Evolutionary conservation across 2,888 invertebrate genomes (phyloP).

Genomic region (Archips xylosteana): DNA sequence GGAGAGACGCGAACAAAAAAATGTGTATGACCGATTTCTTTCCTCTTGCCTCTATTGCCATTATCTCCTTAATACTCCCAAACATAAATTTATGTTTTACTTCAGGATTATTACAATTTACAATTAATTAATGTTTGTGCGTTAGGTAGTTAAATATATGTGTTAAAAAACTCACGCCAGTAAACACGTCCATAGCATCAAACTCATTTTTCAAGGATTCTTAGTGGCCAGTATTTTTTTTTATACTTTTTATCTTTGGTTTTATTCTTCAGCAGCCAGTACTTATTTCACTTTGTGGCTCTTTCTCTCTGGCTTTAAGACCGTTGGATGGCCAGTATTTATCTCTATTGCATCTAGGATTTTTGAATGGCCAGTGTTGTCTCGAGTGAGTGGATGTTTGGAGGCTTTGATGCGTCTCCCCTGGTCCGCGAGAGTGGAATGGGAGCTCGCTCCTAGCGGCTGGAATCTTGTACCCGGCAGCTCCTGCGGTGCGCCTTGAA

Average conservation of each 20-base stretch:
- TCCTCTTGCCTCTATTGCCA: too few species aligned
- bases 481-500: constrained; percentile 76
- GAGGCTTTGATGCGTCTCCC: constrained; percentile 54
- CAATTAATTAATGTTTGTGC: too few species aligned
- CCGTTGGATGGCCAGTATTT: not conserved
- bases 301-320: not conserved
- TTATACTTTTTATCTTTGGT: not conserved
- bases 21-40: too few species aligned
- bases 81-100: too few species aligned
- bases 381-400: constrained; percentile 17
- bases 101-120: too few species aligned
- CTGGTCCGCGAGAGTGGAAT: constrained; percentile 65
- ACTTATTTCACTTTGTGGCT: not conserved
- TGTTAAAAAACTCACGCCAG: not conserved
- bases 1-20: too few species aligned
- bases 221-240: not conserved
- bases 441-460: constrained; percentile 66
- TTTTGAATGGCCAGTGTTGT: not conserved
- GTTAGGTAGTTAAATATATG: too few species aligned
- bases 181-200: not conserved
- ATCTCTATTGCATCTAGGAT: not conserved
- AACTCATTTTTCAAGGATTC: not conserved
- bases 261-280: not conserved
- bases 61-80: not conserved
- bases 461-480: constrained; percentile 74